Base-by-base conservation (phyloP, 2,113 vertebrate genomes). In the Ctenomys sociabilis region DNA sequence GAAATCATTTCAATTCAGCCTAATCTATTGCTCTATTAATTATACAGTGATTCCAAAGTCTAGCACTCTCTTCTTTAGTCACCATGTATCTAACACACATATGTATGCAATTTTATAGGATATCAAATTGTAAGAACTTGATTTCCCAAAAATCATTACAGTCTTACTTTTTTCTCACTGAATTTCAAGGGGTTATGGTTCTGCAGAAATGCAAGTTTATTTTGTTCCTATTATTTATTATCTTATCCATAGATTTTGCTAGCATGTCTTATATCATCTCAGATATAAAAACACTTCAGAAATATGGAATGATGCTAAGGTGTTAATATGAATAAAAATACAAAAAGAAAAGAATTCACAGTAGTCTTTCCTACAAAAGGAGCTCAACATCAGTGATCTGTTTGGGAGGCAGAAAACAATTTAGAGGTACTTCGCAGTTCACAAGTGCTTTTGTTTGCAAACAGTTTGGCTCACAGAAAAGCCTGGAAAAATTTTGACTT, bases 161-260 rank as follows among this genome's bases (percentile, higher is more conserved):
- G 21, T 57, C 78, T 78, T 57, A 21, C 16, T 92, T 73, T 78
- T 73, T 30, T 88, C 24, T 88, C 16, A 70, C 8, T 91, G 52
- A 45, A 68, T 90, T 94, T 89, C 45, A 40, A 11, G 57, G 57
- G 26, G 26, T 59, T 87, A 63, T 85, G 28, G 59, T 57, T 49
- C 49, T 77, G 26, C 16, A 81, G 3, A 43, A 95, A 88, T 77
- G 81, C n/a, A 54, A 78, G 70, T 88, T 95, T 85, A 70, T 40
- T 22, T 52, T 72, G 59, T 8, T 78, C 19, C 11, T 78, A 82
- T 52, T 72, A 89, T 52, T 85, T 64, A 83, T 21, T 45, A 64
- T 86, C 19, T 78, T 89, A 30, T 22, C 30, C 24, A 83, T 7
- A 43, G 63, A 91, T 93, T 82, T 95, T 83, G 63, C 49, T 49